Conservation (phyloP, 1,140 invertebrate species). For the Drosophila eugracilis region DNA sequence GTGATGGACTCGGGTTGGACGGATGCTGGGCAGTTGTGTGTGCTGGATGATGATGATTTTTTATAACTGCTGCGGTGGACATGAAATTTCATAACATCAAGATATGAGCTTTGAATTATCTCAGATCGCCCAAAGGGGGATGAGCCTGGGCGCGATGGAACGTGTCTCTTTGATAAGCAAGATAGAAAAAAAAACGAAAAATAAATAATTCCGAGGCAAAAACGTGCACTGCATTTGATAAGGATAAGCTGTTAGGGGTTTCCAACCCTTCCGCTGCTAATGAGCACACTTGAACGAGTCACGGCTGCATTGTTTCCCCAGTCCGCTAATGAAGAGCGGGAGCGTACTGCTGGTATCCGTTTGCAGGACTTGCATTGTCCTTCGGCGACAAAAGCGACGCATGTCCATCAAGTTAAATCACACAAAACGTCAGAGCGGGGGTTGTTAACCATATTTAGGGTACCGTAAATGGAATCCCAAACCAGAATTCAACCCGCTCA, state of each 20-base stretch:
- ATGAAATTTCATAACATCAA: constrained; percentile 70
- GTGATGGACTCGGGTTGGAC: constrained; percentile 15
- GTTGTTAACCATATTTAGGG: constrained; percentile 17
- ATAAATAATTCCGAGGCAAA: constrained; percentile 44
- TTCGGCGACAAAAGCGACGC: constrained; percentile 59
- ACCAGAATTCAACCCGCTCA: constrained; percentile 46
- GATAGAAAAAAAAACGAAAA: constrained; percentile 18
- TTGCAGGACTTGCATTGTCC: constrained; percentile 73
- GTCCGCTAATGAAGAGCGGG: constrained; percentile 71
- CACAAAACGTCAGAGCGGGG: constrained; percentile 42
- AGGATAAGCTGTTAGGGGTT: constrained; percentile 39
- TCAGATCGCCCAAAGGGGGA: constrained; percentile 25
- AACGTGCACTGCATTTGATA: constrained; percentile 63
- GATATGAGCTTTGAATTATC: constrained; percentile 82
- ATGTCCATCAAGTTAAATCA: constrained; percentile 74
- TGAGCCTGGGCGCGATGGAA: constrained; percentile 31
- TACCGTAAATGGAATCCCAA: constrained; percentile 5
- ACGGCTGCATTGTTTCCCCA: constrained; percentile 65
- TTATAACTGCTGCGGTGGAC: constrained; percentile 50
- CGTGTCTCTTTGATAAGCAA: constrained; percentile 51
- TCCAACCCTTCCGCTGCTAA: constrained; percentile 53
- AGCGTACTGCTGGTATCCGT: constrained; percentile 39
- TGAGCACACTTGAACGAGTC: constrained; percentile 78
- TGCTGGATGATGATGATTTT: constrained; percentile 46
- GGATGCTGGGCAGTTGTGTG: constrained; percentile 54